Evolutionary conservation across 2,888 invertebrate species (phyloP), one percentile per base, ranked within the genome.

Genomic region (Linnaemya tessellans): DNA sequence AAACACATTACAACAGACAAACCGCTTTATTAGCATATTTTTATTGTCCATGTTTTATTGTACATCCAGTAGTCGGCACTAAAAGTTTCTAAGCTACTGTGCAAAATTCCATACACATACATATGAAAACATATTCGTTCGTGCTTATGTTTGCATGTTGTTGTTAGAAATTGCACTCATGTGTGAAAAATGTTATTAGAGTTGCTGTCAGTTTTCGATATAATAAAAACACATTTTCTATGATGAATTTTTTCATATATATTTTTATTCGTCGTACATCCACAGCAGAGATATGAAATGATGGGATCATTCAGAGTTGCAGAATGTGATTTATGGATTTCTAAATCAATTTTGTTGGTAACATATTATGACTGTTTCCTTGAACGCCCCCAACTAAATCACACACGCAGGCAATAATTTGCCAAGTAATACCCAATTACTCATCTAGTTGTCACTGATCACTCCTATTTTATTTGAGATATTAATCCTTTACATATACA

Each of bases 171-270:
- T 87, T 88, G 87, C 86, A 87, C 84, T 87, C 88, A 87, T 88
- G 88, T 87, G 88, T 87, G 86, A 88, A 87, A 87, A 88, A 88
- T 88, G 86, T 88, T 87, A 87, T 87, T 87, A 86, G 84, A 87
- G 86, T 80, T 86, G 83, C 68, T 84, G 86, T 75, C 84, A 85
- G 65, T 80, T 84, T 80, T 80, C 64, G 35, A 58, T 75, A 85
- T 82, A 82, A 85, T 85, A 79, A 82, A 85, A 79, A 82, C 79
- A 82, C 65, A 81, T 78, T 82, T 74, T 79, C 78, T 75, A 71
- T 85, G 79, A 80, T 51, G 68, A 35, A 68, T 15, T 41, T 15
- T 15, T n/a, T 22, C 11, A 8, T 11, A 64, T 13, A 77, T 64
- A 77, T n/a, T 10, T 38, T 38, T 62, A 3, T 15, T 68, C 56